Evolutionary conservation across 2,113 vertebrate species (phyloP).

Genomic region (Eretmochelys imbricata): DNA sequence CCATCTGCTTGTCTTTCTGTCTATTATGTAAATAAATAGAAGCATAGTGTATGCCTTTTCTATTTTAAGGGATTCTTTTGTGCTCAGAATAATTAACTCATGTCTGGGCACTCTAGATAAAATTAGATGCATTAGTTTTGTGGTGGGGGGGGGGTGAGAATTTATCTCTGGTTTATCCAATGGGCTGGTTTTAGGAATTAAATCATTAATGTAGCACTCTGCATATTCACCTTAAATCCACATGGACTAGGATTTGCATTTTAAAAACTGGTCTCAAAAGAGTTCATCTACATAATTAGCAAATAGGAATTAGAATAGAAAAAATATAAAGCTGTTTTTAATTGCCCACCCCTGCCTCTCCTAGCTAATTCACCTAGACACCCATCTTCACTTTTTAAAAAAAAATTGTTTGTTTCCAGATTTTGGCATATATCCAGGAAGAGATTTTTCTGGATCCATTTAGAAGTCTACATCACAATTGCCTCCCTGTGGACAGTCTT

Average conservation of each 20-base stretch:
- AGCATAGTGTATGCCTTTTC: neutral
- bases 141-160: neutral
- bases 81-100: neutral
- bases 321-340: neutral
- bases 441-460: neutral
- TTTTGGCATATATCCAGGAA: neutral
- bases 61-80: neutral
- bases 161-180: neutral
- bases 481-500: neutral
- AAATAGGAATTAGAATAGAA: neutral
- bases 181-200: neutral
- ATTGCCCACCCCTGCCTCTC: neutral
- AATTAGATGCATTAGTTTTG: neutral
- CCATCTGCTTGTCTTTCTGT: neutral
- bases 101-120: neutral
- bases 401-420: neutral
- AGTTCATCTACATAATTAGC: neutral
- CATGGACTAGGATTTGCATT: neutral
- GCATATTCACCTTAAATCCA: neutral
- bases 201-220: neutral
- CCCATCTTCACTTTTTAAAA: neutral
- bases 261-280: neutral
- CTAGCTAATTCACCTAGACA: neutral
- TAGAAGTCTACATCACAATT: neutral
- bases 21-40: neutral